These are phyloP conservation scores for Antigone vipio DNA, from an alignment of 2,113 vertebrate genomes.

Conservation along the genomic window DNA sequence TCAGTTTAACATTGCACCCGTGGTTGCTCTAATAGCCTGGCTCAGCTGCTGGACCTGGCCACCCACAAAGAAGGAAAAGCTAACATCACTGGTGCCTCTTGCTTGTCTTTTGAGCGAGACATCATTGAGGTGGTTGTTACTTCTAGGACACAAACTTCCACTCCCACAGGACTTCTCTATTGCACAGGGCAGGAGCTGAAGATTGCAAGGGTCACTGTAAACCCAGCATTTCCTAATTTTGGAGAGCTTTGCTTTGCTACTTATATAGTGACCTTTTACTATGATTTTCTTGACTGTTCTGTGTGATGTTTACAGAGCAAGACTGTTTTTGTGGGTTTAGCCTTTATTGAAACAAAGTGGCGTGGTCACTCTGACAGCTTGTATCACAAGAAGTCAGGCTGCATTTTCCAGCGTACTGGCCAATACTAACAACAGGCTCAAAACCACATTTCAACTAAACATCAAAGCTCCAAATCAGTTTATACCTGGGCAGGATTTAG, in stretches of 20 bases:
- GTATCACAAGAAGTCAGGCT: neutral
- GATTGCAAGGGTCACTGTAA: neutral
- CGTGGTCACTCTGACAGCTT: neutral
- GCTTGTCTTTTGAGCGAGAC: neutral
- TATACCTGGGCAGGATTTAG: neutral
- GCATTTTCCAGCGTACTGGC: neutral
- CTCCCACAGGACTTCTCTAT: neutral
- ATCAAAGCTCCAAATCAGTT: conserved; percentile 32
- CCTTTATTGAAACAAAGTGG: neutral
- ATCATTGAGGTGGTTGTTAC: neutral
- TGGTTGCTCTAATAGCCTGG: neutral
- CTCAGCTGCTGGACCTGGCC: neutral
- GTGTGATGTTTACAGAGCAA: neutral
- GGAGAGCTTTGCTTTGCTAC: neutral
- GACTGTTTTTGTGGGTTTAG: neutral
- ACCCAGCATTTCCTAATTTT: neutral
- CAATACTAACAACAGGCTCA: neutral
- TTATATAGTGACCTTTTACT: neutral
- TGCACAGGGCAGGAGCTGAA: neutral
- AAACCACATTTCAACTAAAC: neutral
- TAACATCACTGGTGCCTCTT: neutral
- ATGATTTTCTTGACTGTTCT: neutral
- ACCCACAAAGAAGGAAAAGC: neutral
- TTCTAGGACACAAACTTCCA: neutral
- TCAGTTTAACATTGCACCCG: neutral